Conservation (phyloP, 2,888 invertebrate species). For the Lycaena phlaeas region DNA sequence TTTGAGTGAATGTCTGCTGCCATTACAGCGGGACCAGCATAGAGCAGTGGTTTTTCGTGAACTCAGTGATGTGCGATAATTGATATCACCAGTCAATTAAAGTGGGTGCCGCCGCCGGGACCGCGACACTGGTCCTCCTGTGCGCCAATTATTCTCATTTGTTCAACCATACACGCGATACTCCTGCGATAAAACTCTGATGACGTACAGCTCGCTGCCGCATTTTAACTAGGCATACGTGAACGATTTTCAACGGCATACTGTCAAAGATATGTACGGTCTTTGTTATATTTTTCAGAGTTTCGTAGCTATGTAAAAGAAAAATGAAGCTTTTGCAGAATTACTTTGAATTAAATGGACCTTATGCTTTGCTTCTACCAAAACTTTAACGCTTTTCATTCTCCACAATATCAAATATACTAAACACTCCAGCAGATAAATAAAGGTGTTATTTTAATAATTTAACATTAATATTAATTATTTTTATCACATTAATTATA, state of each 20-base stretch:
- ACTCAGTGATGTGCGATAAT: slow-evolving; percentile 52
- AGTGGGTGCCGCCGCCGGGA: slow-evolving; percentile 39
- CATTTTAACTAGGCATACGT: background rate
- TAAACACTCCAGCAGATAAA: no score
- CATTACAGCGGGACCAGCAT: slow-evolving; percentile 40
- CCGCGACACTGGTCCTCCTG: slow-evolving; percentile 33
- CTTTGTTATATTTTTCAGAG: no score
- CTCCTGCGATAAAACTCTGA: slow-evolving; percentile 24
- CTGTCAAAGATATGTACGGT: background rate
- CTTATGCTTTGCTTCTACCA: no score
- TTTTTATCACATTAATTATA: no score
- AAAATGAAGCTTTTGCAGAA: background rate
- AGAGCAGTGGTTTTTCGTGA: slow-evolving; percentile 44
- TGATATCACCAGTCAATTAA: slow-evolving; percentile 65
- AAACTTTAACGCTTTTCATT: no score
- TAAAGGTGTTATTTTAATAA: no score
- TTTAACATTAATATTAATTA: no score
- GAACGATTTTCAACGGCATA: background rate
- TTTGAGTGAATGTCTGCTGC: slow-evolving; percentile 61
- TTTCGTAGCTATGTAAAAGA: no score
- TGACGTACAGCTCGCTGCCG: background rate
- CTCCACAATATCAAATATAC: no score
- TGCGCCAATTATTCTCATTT: slow-evolving; percentile 57
- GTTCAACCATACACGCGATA: slow-evolving; percentile 40
- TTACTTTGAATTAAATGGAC: slow-evolving; percentile 1